Evolutionary conservation across 2,797 vertebrate species (phyloP), one percentile per base, ranked within the genome.

Genomic region (Bovichtus variegatus): DNA sequence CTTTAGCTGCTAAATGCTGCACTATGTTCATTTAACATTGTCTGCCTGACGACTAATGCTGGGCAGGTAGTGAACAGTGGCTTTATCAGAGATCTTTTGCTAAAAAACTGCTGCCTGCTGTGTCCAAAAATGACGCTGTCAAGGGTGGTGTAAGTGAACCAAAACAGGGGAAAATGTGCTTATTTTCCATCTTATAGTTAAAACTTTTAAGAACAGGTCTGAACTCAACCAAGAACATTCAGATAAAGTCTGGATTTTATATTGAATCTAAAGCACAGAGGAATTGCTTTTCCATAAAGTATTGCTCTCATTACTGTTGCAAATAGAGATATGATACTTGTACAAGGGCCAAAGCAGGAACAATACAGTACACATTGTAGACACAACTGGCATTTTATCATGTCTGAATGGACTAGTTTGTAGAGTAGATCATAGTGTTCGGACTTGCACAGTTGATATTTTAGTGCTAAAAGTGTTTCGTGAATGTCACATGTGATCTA

Each of bases 401-500:
- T 29, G 21, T 76, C 49, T 83, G 66, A 73, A 83, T 71, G 63
- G 25, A 47, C 41, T 18, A 54, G 47, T 80, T 82, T 79, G 47
- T 69, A 53, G 29, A 46, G 58, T 10, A 59, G 61, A 74, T 73
- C 60, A 19, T n/a, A 53, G 61, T 59, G 71, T 38, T 69, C 69
- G 64, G 66, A 70, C 58, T 80, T 4, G 34, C 36, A 75, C 81
- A 64, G 64, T 58, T 78, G 65, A 84, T 87, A 68, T 82, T 88
- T 86, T 80, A 74, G 77, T 86, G 74, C 76, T 77, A 19, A 71
- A 80, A 82, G 62, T 74, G 63, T 91, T 81, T 85, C 81, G 80
- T 84, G 84, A 86, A 90, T 89, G 90, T 93, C 88, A 93, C 90
- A 92, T 91, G 92, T 85, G 80, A 86, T 68, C 83, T 82, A 68